Conservation (phyloP, 2,888 invertebrate genomes). For the Copidosoma aretas region DNA sequence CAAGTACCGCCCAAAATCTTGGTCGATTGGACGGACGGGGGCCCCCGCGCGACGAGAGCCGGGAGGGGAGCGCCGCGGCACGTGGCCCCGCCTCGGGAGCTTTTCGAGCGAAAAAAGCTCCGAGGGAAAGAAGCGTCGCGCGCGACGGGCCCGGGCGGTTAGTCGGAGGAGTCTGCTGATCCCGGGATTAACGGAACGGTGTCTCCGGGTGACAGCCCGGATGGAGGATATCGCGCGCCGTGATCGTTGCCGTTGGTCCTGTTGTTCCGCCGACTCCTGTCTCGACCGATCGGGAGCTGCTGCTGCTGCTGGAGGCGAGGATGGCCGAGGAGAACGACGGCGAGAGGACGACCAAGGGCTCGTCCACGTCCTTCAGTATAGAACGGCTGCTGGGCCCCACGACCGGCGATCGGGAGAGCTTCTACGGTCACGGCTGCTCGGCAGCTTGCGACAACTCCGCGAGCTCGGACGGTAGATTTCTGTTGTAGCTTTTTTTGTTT, state of each 20-base stretch:
- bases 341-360: conserved; percentile 2
- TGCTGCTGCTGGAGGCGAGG: not conserved
- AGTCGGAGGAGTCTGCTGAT: conserved; percentile 1
- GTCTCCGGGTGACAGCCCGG: too few species aligned
- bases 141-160: not conserved
- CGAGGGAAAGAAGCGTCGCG: too few species aligned
- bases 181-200: not conserved
- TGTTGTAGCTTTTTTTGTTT: not conserved
- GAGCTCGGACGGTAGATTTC: not conserved
- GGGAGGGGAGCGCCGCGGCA: too few species aligned
- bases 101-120: too few species aligned
- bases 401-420: not conserved
- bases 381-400: conserved; percentile 56
- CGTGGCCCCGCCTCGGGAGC: conserved; percentile 18
- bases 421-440: not conserved
- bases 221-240: too few species aligned
- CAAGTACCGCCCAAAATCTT: conserved; percentile 57
- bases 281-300: not conserved
- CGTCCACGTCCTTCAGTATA: conserved; percentile 53
- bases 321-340: conserved; percentile 7
- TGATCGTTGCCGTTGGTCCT: too few species aligned
- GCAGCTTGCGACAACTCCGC: not conserved
- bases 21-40: conserved; percentile 51
- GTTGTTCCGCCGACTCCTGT: not conserved
- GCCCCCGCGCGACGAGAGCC: conserved; percentile 53